Evolutionary conservation across 2,888 invertebrate genomes (phyloP).

Genomic region (Hyppa rectilinea): DNA sequence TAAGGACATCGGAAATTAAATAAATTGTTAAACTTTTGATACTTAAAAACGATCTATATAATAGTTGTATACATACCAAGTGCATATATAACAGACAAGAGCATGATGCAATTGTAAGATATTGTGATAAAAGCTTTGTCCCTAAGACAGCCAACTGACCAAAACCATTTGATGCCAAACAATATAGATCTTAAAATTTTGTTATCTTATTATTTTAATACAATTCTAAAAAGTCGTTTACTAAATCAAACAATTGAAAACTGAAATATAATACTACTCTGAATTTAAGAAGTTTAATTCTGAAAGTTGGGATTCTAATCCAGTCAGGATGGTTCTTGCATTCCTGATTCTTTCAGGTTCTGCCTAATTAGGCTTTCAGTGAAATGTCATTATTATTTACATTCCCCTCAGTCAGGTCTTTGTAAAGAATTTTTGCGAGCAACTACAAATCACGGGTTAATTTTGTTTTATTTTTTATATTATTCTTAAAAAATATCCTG

Average conservation of each 20-base stretch:
- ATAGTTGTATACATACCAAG: not conserved
- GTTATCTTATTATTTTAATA: not conserved
- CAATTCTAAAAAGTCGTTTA: not conserved
- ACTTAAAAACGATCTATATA: not conserved
- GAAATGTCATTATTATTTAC: not conserved
- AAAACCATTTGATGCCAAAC: not conserved
- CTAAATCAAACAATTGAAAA: not conserved
- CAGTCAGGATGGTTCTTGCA: not conserved
- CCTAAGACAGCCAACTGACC: too few relatives aligned
- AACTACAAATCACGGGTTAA: not conserved
- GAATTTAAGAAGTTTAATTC: not conserved
- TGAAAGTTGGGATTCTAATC: not conserved
- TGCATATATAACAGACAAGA: not conserved
- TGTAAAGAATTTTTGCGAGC: not conserved
- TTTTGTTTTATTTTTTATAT: not conserved
- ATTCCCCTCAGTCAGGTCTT: not conserved
- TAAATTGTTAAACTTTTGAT: not conserved
- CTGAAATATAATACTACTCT: not conserved
- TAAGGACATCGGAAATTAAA: not conserved
- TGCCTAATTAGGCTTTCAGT: not conserved
- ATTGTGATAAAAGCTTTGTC: not conserved
- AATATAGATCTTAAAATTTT: not conserved
- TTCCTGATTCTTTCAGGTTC: not conserved
- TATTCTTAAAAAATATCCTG: not conserved
- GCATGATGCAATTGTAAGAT: constrained; percentile 29